A percentile compares a stretch with the other conserved stretches of the same genome.
Conservation (phyloP, 2,797 vertebrate species). For the Lophura swinhoii region DNA sequence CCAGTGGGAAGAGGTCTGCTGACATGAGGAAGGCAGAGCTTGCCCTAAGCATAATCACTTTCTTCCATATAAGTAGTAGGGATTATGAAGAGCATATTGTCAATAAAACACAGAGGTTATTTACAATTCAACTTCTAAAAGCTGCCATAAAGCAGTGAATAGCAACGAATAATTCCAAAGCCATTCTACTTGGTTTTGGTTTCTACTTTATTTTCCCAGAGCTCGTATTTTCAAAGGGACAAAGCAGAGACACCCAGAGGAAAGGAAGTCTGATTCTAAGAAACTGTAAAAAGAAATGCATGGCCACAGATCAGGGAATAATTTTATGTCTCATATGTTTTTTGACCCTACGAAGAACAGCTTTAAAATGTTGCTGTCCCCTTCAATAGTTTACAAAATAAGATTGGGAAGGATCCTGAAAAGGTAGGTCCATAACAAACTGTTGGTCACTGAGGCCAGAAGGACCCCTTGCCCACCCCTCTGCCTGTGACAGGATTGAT, state of each 20-base stretch:
- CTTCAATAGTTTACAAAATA: background rate
- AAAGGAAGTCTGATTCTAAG: constrained; percentile 50
- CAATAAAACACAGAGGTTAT: constrained; percentile 8
- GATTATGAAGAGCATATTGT: constrained; percentile 26
- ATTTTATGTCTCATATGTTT: constrained; percentile 39
- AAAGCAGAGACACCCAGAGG: constrained; percentile 34
- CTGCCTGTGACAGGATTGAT: constrained; percentile 68
- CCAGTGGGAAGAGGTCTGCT: background rate
- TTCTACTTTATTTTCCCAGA: constrained; percentile 42
- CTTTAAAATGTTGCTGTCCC: constrained; percentile 9
- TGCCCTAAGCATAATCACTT: background rate
- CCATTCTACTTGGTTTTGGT: constrained; percentile 38
- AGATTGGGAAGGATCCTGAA: background rate
- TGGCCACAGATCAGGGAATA: constrained; percentile 23
- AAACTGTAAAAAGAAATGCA: constrained; percentile 43
- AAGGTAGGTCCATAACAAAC: constrained; percentile 32
- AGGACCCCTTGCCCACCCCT: constrained; percentile 57
- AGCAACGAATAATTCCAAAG: constrained; percentile 38
- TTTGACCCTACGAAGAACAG: background rate
- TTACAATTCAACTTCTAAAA: constrained; percentile 46
- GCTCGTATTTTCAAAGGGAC: constrained; percentile 48
- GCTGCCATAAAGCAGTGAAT: constrained; percentile 39
- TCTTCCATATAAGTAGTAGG: background rate
- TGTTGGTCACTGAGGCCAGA: constrained; percentile 35
- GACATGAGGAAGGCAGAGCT: background rate